phyloP scores from a whole-genome alignment of 92 coral and sea anemone species.

The Heliopora coerulea region DNA sequence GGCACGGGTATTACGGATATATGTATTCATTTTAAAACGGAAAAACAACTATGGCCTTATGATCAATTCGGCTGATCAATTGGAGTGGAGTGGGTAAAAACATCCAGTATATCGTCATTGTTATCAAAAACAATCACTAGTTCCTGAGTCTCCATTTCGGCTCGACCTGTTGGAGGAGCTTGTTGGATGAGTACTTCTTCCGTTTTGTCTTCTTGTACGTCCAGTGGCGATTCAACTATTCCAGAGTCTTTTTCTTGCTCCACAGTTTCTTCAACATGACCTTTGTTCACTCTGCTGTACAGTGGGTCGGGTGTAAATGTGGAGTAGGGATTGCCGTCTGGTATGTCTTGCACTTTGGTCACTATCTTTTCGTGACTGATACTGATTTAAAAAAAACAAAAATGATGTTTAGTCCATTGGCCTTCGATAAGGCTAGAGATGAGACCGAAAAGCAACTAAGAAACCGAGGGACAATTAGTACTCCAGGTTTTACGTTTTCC shows the following conservation, averaged over 20 bases:
- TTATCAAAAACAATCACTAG: constrained; percentile 28
- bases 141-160: constrained; percentile 41
- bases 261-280: not conserved
- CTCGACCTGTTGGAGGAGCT: constrained; percentile 26
- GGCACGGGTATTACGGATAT: constrained; percentile 16
- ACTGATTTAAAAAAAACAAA: not conserved
- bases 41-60: not conserved
- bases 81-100: constrained; percentile 19
- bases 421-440: too few relatives aligned
- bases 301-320: not conserved
- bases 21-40: not conserved
- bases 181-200: constrained; percentile 29
- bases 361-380: constrained; percentile 22
- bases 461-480: too few relatives aligned
- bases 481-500: too few relatives aligned
- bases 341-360: not conserved
- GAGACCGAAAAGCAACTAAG: too few relatives aligned
- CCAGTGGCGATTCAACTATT: constrained; percentile 1
- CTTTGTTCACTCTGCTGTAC: constrained; percentile 1
- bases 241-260: not conserved
- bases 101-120: constrained; percentile 33
- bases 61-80: not conserved
- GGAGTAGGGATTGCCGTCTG: constrained; percentile 7
- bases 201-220: constrained; percentile 1
- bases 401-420: too few relatives aligned